A percentile compares a stretch with the other conserved stretches of the same genome.
These are phyloP conservation scores for Nomada fabriciana DNA, from an alignment of 2,888 invertebrate species.

Conservation along the genomic window DNA sequence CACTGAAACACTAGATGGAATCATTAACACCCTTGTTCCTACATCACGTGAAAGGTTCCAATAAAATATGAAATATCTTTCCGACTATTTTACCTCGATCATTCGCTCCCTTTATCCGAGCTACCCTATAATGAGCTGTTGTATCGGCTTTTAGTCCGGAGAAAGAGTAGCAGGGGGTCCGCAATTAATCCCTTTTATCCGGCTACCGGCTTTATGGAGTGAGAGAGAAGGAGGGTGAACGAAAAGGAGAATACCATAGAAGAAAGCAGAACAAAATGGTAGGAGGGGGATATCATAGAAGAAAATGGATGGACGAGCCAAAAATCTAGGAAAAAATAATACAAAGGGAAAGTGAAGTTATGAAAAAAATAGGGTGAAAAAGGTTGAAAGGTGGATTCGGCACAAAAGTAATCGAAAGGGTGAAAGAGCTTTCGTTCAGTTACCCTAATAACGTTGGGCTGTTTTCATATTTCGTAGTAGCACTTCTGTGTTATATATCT, in stretches of 20 bases:
- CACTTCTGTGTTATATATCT: constrained; percentile 13
- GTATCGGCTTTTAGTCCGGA: constrained; percentile 63
- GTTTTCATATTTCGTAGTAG: constrained; percentile 52
- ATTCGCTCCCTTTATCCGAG: constrained; percentile 31
- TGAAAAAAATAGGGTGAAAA: not conserved
- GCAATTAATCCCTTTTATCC: constrained; percentile 70
- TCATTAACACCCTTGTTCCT: constrained; percentile 32
- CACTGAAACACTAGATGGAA: constrained; percentile 23
- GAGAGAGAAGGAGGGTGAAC: not conserved
- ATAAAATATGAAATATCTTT: constrained; percentile 55
- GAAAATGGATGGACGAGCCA: not conserved
- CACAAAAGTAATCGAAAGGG: constrained; percentile 21
- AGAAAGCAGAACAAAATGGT: not conserved
- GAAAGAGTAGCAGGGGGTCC: constrained; percentile 34
- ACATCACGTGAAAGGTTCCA: not conserved
- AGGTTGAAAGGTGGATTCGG: not conserved
- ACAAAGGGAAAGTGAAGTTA: not conserved
- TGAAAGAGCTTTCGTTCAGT: constrained; percentile 19
- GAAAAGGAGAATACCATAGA: not conserved
- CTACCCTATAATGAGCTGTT: constrained; percentile 62
- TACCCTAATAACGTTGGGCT: constrained; percentile 51
- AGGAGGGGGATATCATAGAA: not conserved
- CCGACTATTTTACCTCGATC: constrained; percentile 37
- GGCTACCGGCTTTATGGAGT: constrained; percentile 5
- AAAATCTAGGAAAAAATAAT: constrained; percentile 24